Percentiles rank a stretch among this genome's conserved stretches.
Conservation (phyloP, 2,888 invertebrate genomes). For the Agrochola circellaris region DNA sequence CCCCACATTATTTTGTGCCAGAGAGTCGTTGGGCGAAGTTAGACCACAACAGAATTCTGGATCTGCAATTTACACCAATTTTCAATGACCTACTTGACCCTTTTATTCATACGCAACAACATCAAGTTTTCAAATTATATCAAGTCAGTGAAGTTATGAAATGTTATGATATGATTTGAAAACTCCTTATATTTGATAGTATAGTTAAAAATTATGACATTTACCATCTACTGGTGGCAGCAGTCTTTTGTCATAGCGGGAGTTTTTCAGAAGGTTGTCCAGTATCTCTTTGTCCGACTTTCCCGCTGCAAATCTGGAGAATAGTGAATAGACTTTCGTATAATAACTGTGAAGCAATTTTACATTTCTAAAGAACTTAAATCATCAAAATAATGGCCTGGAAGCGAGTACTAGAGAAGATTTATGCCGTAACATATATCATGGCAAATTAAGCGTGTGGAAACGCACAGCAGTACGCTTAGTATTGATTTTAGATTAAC, state of each 20-base stretch:
- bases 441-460: constrained; percentile 77
- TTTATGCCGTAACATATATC: constrained; percentile 74
- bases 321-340: constrained; percentile 45
- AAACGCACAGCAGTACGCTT: constrained; percentile 68
- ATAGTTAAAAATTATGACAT: constrained; percentile 59
- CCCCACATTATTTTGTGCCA: constrained; percentile 91
- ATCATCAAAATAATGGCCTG: constrained; percentile 61
- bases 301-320: constrained; percentile 96
- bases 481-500: constrained; percentile 84
- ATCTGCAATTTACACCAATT: constrained; percentile 93
- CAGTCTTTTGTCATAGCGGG: constrained; percentile 97
- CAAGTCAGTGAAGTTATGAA: constrained; percentile 10
- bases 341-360: constrained; percentile 50
- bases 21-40: constrained; percentile 94
- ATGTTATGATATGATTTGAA: constrained; percentile 44
- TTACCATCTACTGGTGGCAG: constrained; percentile 97
- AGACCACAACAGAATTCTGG: constrained; percentile 97
- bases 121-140: constrained; percentile 48
- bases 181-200: constrained; percentile 21
- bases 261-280: constrained; percentile 96
- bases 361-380: constrained; percentile 56
- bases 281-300: constrained; percentile 98
- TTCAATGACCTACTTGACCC: constrained; percentile 63
- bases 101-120: constrained; percentile 33
- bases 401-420: constrained; percentile 53